Conservation (phyloP, 2,888 invertebrate species). For the Eilema caniola region DNA sequence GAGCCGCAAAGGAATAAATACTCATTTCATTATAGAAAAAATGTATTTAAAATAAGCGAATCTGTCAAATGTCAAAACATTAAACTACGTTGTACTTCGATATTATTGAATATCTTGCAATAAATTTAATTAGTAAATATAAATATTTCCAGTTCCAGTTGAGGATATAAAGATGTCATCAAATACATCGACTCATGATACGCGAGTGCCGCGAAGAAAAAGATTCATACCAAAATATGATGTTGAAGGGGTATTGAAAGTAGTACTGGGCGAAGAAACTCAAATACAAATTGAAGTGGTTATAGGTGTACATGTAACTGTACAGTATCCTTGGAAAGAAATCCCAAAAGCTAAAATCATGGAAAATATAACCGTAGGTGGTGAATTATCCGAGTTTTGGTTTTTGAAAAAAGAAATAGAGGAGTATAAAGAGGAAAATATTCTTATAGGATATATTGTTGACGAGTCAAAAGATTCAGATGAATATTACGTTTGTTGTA, state of each 20-base stretch:
- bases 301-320: slow-evolving; percentile 90
- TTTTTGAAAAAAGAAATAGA: slow-evolving; percentile 72
- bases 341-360: slow-evolving; percentile 88
- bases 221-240: slow-evolving; percentile 82
- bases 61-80: slow-evolving; percentile 17
- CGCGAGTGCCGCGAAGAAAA: slow-evolving; percentile 69
- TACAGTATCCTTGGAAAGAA: slow-evolving; percentile 91
- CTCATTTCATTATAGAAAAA: not conserved
- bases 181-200: slow-evolving; percentile 36
- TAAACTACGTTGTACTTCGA: not conserved
- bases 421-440: slow-evolving; percentile 72
- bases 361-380: slow-evolving; percentile 88
- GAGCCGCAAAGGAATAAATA: not conserved
- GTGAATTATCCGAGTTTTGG: slow-evolving; percentile 81
- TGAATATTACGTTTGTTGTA: slow-evolving; percentile 90
- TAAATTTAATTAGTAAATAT: slow-evolving; percentile 5
- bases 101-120: not conserved
- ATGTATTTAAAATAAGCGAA: not conserved
- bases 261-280: slow-evolving; percentile 85
- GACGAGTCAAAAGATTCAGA: slow-evolving; percentile 88
- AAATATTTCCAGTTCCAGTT: slow-evolving; percentile 55
- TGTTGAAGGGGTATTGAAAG: slow-evolving; percentile 85
- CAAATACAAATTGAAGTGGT: slow-evolving; percentile 88
- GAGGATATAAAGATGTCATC: slow-evolving; percentile 57
- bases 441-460: slow-evolving; percentile 90